phyloP scores from a whole-genome alignment of 2,888 invertebrate species.

The Ochropleura leucogaster region DNA sequence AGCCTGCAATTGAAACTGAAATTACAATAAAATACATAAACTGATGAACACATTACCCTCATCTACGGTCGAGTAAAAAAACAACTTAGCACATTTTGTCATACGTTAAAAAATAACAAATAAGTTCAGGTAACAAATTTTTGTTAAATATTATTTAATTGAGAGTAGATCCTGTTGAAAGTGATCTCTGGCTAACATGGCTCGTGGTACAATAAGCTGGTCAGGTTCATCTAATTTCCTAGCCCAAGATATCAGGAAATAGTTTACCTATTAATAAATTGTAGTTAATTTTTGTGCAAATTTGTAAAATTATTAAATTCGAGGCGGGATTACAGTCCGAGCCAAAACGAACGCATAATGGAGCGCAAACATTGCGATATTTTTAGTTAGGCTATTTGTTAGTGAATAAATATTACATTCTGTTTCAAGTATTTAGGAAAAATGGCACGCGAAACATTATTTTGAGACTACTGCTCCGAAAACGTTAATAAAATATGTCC shows the following conservation, averaged over 20 bases:
- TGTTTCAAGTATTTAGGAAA: no score
- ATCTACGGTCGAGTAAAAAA: no score
- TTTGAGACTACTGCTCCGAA: not conserved
- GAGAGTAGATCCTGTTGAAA: not conserved
- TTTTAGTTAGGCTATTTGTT: no score
- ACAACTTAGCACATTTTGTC: not conserved
- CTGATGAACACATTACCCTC: no score
- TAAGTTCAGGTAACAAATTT: not conserved
- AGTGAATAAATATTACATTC: no score
- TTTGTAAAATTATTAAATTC: not conserved
- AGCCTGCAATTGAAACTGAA: not conserved
- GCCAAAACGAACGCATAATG: not conserved
- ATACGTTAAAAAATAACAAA: no score
- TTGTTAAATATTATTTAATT: not conserved
- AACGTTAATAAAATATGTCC: not conserved
- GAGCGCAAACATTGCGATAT: not conserved
- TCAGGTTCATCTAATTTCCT: not conserved
- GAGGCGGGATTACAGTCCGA: not conserved
- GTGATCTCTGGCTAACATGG: not conserved
- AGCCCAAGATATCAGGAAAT: not conserved
- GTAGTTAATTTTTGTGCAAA: not conserved
- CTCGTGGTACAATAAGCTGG: not conserved
- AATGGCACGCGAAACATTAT: not conserved
- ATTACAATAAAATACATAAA: not conserved
- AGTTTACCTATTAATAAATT: not conserved